Evolutionary conservation across 2,113 vertebrate genomes (phyloP).

Genomic region (Vicugna pacos): DNA sequence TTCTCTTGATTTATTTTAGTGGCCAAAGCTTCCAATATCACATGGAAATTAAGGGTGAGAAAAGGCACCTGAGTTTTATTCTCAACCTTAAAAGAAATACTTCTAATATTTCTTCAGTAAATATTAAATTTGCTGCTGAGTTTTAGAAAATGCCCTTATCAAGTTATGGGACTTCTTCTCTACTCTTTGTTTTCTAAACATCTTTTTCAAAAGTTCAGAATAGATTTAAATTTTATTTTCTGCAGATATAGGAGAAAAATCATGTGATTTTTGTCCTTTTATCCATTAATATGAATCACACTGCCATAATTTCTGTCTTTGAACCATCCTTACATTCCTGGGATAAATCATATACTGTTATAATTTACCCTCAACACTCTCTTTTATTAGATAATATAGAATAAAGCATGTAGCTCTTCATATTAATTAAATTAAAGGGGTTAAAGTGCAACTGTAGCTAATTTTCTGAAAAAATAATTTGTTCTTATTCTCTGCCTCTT

Average conservation of each 20-base stretch:
- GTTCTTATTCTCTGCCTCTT: conserved; percentile 32
- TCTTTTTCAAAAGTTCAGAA: conserved; percentile 24
- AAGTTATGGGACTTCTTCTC: background rate
- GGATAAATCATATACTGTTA: background rate
- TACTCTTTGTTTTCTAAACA: conserved; percentile 27
- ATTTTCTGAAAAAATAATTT: conserved; percentile 44
- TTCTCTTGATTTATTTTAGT: conserved; percentile 44
- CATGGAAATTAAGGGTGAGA: background rate
- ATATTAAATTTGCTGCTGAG: conserved; percentile 26
- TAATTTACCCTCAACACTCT: background rate
- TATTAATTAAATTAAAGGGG: conserved; percentile 32
- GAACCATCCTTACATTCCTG: background rate
- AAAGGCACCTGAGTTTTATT: conserved; percentile 2
- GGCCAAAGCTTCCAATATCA: background rate
- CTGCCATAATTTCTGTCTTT: conserved; percentile 6
- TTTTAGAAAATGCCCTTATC: background rate
- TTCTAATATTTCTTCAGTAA: conserved; percentile 43
- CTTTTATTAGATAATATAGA: conserved; percentile 16
- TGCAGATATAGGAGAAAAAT: conserved; percentile 20
- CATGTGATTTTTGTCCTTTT: background rate
- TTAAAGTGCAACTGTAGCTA: conserved; percentile 44
- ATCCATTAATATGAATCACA: background rate
- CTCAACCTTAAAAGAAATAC: conserved; percentile 1
- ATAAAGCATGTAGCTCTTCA: conserved; percentile 44
- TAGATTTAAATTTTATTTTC: conserved; percentile 39